Base-by-base conservation (phyloP, 1,140 invertebrate genomes). In the Adoxophyes honmai region DNA sequence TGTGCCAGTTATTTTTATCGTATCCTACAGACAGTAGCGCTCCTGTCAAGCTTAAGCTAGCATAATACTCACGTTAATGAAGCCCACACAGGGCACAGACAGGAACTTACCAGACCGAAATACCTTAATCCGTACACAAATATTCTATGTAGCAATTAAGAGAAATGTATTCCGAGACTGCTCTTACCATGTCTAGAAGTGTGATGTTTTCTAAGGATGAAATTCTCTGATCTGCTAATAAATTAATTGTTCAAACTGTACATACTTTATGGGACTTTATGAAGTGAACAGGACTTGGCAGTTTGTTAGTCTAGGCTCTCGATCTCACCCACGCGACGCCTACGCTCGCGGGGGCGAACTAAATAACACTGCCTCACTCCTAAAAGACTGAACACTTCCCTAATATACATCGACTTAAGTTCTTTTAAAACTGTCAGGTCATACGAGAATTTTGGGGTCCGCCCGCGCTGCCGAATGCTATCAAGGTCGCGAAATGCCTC, bases 221-320 rank as follows among this genome's bases (percentile, higher is more conserved):
- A n/a, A n/a, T n/a, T n/a, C n/a, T n/a, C n/a, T n/a, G n/a, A n/a
- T n/a, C n/a, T 28, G 21, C 2, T 28, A 28, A 28, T 6, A 28
- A 2, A 28, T 28, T 39, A 10, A 48, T 48, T 48, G 18, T 48
- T 14, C 18, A 21, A 48, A 48, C 42, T 48, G 16, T 48, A 21
- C 42, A 21, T 48, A 21, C 42, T 48, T 48, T 48, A 48, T 48
- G 18, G 18, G 16, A 28, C 42, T 48, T 28, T 16, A 5, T 28
- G 13, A 10, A 6, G 11, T 16, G 21, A 28, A 33, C 21, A 33
- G 18, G 21, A 48, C 42, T 48, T 48, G 42, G 42, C 42, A 48
- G 21, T 48, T 48, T 33, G n/a, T 44, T 10, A 44, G 9, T 48
- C 42, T 48, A 48, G 42, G 21, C 42, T 48, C 21, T 48, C 42